Evolutionary conservation across 2,888 invertebrate species (phyloP), one percentile per base, ranked within the genome.

Genomic region (Adelphocoris suturalis): DNA sequence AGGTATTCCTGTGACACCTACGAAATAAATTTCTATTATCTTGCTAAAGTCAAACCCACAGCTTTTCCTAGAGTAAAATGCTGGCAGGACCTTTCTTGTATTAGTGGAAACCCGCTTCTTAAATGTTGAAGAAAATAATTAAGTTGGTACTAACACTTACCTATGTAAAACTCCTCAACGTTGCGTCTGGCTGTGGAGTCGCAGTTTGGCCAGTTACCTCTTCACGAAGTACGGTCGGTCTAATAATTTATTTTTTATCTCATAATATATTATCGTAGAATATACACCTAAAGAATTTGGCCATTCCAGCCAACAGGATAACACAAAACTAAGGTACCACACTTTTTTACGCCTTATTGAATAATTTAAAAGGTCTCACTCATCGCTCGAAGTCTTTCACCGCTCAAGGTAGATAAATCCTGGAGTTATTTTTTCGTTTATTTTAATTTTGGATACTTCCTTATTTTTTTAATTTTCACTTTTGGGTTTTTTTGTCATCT

Each of bases 351-450:
- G 23, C 23, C 68, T 68, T 68, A 68, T 23, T 4, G n/a, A 23
- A 68, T 68, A 27, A 23, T 37, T n/a, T 55, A 78, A 55, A 52
- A 52, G 48, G 88, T 78, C 88, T 76, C 88, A 88, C 76, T 88
- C 55, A 61, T 85, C 88, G 88, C 27, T 80, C 80, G 76, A 88
- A 61, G 88, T 78, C 88, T 78, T 88, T 88, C 88, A 88, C 52
- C 88, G 52, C 78, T 88, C 88, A 88, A 80, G 88, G 88, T 88
- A 88, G 80, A 88, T 78, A 88, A 68, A 68, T 68, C 23, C 47
- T 86, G 4, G 57, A 37, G 52, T 46, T 76, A 23, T 87, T 52
- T 28, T 78, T 88, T 75, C 23, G 13, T 88, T 78, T 88, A 23
- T 86, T 37, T 86, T 47, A 76, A n/a, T 37, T 86, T 68, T 68